Percentiles rank a stretch among this genome's conserved stretches.
Evolutionary conservation across 2,113 vertebrate species (phyloP).

Genomic region (Falcunculus frontatus): DNA sequence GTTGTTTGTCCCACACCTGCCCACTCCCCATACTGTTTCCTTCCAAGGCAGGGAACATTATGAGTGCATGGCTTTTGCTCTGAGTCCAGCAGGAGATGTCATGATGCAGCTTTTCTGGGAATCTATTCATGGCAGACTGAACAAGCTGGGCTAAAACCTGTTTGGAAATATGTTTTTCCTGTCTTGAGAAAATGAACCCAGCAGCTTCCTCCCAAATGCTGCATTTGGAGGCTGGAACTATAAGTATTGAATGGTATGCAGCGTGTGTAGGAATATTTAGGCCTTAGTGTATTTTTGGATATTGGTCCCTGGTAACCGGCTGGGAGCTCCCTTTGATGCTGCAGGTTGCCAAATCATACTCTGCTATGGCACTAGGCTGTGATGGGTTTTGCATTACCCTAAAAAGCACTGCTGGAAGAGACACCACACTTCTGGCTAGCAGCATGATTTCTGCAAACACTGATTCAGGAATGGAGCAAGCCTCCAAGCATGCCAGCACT

Average conservation of each 20-base stretch:
- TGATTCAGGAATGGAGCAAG: neutral
- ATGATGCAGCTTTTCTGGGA: neutral
- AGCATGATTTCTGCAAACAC: neutral
- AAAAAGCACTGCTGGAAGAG: neutral
- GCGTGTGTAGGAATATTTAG: neutral
- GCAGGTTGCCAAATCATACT: neutral
- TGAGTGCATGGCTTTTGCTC: neutral
- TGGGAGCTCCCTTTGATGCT: neutral
- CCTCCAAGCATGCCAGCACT: neutral
- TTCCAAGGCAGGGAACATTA: neutral
- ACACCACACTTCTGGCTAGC: neutral
- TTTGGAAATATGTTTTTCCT: neutral
- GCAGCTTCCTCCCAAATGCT: neutral
- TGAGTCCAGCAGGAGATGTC: neutral
- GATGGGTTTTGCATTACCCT: constrained; percentile 10
- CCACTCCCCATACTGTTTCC: neutral
- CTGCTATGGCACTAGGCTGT: neutral
- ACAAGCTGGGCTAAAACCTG: neutral
- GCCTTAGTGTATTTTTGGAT: neutral
- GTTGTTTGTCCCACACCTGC: neutral
- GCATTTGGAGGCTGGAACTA: neutral
- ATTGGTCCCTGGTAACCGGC: neutral
- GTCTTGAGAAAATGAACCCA: neutral
- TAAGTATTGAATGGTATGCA: neutral
- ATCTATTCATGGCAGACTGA: neutral